These are phyloP conservation scores for Phortica okadai DNA, from an alignment of 2,888 invertebrate genomes.

Conservation along the genomic window DNA sequence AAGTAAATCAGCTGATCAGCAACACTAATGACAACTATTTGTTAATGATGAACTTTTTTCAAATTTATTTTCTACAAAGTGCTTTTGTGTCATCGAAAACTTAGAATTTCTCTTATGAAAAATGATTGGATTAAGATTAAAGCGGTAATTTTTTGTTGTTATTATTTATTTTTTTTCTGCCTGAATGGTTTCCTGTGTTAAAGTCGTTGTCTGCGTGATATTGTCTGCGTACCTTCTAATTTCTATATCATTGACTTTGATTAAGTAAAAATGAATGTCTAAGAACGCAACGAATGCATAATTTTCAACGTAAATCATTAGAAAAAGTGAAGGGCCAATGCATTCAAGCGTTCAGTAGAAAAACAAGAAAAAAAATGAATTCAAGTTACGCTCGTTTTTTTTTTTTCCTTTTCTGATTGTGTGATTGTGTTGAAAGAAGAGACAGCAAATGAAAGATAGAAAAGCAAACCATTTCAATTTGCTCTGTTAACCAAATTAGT, in stretches of 20 bases:
- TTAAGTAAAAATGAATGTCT: background rate
- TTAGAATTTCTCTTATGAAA: background rate
- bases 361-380: background rate
- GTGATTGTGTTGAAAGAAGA: background rate
- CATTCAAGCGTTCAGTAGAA: conserved; percentile 22
- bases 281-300: conserved; percentile 7
- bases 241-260: background rate
- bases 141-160: background rate
- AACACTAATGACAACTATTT: background rate
- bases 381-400: background rate
- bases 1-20: background rate
- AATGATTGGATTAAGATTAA: background rate
- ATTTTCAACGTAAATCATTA: conserved; percentile 22
- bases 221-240: conserved; percentile 18
- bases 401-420: background rate
- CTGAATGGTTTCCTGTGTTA: background rate
- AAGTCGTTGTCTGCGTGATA: background rate
- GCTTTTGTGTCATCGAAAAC: background rate
- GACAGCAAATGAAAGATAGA: background rate
- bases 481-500: background rate
- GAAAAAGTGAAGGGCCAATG: conserved; percentile 19
- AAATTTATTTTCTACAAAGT: background rate
- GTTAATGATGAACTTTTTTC: background rate
- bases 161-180: background rate
- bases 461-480: conserved; percentile 8